Conservation (phyloP, 2,888 invertebrate genomes). For the Hydropsyche betteni region DNA sequence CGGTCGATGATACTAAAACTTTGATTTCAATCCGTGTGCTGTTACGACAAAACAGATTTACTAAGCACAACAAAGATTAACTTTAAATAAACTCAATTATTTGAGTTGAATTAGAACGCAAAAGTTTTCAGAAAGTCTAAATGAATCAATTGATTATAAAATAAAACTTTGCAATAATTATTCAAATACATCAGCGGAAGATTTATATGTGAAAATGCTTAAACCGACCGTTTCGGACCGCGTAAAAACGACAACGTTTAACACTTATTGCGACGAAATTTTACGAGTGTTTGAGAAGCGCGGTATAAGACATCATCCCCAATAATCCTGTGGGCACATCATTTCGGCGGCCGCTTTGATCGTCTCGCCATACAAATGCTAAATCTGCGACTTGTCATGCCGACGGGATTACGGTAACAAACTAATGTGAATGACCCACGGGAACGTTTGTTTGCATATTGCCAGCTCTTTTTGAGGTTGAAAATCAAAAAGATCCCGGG, state of each 20-base stretch:
- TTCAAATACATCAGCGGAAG: neutral
- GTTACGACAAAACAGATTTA: too few species aligned
- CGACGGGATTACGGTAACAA: neutral
- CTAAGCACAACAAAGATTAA: too few species aligned
- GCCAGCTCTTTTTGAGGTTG: too few species aligned
- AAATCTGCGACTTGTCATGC: conserved; percentile 30
- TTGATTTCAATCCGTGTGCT: neutral
- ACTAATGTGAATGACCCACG: conserved; percentile 1
- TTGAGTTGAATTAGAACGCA: too few species aligned
- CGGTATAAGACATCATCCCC: conserved; percentile 25
- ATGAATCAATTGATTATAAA: neutral
- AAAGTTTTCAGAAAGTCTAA: neutral
- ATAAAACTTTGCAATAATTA: neutral
- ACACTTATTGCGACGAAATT: neutral
- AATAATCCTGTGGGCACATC: conserved; percentile 37
- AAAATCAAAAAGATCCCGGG: too few species aligned
- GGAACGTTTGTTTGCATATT: neutral
- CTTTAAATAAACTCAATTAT: too few species aligned
- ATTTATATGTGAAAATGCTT: neutral
- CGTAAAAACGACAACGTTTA: neutral
- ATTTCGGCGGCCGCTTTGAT: conserved; percentile 46
- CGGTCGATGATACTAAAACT: conserved; percentile 8
- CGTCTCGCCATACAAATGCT: conserved; percentile 45
- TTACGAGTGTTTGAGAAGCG: conserved; percentile 10
- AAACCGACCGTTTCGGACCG: neutral